Evolutionary conservation across 2,797 vertebrate species (phyloP).

Genomic region (Orientallactaga sibirica): DNA sequence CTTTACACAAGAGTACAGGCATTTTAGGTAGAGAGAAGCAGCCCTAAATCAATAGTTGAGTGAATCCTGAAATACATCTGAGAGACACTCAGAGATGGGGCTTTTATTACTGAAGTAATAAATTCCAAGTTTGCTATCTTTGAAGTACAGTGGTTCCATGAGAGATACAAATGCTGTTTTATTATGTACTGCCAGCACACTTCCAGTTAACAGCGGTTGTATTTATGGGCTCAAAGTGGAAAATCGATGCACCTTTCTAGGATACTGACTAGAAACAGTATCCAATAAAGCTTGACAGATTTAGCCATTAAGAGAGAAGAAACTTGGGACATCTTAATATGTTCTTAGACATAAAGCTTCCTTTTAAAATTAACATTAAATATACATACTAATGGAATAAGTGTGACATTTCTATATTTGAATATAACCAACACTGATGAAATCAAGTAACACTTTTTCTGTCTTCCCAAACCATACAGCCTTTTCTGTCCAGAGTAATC

Average conservation of each 20-base stretch:
- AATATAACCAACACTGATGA: neutral
- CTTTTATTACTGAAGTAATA: neutral
- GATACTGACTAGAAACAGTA: conserved; percentile 6
- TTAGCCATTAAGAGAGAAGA: neutral
- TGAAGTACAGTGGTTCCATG: neutral
- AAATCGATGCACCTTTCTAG: neutral
- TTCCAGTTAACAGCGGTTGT: neutral
- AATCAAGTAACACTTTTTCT: neutral
- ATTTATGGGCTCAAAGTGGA: neutral
- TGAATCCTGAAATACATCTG: neutral
- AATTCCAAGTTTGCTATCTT: neutral
- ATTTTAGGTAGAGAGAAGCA: conserved; percentile 44
- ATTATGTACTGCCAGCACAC: neutral
- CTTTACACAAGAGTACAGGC: conserved; percentile 52
- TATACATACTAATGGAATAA: neutral
- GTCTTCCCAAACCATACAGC: neutral
- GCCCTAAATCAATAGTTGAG: conserved; percentile 29
- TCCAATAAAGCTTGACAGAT: neutral
- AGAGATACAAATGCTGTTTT: neutral
- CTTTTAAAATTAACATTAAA: neutral
- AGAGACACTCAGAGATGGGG: neutral
- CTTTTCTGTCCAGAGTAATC: neutral
- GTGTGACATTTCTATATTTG: neutral
- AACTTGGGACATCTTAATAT: neutral
- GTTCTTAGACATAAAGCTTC: neutral